Conservation (phyloP, 2,888 invertebrate genomes). For the Labia minor region DNA sequence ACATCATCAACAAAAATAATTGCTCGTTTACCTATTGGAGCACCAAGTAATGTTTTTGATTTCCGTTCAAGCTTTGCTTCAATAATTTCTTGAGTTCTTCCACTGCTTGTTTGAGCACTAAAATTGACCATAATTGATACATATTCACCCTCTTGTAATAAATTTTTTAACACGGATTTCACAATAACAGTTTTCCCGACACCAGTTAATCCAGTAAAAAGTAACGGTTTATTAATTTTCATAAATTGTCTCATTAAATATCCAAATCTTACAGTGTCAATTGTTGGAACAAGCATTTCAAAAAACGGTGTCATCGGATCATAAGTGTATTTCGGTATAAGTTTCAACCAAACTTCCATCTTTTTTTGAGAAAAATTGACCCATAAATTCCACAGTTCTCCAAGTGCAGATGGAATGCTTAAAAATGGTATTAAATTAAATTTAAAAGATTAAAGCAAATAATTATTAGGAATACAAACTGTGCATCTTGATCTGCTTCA, state of each 20-base stretch:
- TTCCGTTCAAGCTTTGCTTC: slow-evolving; percentile 76
- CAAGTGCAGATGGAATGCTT: slow-evolving; percentile 56
- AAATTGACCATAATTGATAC: slow-evolving; percentile 75
- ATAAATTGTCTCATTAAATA: slow-evolving; percentile 67
- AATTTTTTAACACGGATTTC: slow-evolving; percentile 55
- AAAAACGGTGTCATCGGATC: slow-evolving; percentile 64
- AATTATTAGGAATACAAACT: slow-evolving; percentile 34
- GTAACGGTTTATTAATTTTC: slow-evolving; percentile 59
- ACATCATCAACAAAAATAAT: slow-evolving; percentile 84
- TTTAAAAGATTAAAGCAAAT: background rate
- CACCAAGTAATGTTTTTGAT: slow-evolving; percentile 66
- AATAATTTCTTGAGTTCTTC: slow-evolving; percentile 70
- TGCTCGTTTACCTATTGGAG: slow-evolving; percentile 70
- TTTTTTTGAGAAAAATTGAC: slow-evolving; percentile 58
- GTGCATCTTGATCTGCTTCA: slow-evolving; percentile 56
- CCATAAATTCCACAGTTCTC: slow-evolving; percentile 64
- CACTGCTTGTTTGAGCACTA: slow-evolving; percentile 82
- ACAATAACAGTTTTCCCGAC: slow-evolving; percentile 85
- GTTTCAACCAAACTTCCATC: slow-evolving; percentile 67
- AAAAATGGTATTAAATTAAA: slow-evolving; percentile 18
- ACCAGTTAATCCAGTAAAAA: slow-evolving; percentile 84
- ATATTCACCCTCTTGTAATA: slow-evolving; percentile 47
- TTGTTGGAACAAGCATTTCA: slow-evolving; percentile 80
- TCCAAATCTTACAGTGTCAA: slow-evolving; percentile 81
- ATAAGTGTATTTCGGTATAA: slow-evolving; percentile 63